Conservation (phyloP, 1,140 invertebrate species). For the Drosophila arawakana region DNA sequence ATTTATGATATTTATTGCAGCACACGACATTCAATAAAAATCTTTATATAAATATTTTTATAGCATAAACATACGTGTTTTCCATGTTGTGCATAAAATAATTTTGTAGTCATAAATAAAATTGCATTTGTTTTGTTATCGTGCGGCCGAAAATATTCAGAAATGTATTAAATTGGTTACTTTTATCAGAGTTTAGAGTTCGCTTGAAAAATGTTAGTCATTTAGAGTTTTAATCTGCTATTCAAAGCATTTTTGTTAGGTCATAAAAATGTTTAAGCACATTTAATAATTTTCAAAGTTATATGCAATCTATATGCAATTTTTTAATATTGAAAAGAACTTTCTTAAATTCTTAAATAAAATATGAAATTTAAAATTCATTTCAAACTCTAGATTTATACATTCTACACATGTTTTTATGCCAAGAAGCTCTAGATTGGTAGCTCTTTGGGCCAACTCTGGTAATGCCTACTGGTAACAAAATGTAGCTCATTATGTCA, state of each 20-base stretch:
- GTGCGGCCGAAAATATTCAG: too few relatives aligned
- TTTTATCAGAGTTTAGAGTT: background rate
- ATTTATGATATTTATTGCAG: background rate
- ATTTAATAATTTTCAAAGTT: too few relatives aligned
- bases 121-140: too few relatives aligned
- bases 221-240: too few relatives aligned
- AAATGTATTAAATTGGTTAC: background rate
- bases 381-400: background rate
- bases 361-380: background rate
- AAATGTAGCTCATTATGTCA: conserved; percentile 83
- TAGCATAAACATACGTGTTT: too few relatives aligned
- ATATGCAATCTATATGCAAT: too few relatives aligned
- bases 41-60: background rate
- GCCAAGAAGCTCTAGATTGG: conserved; percentile 2
- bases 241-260: too few relatives aligned
- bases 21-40: background rate
- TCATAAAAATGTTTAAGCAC: too few relatives aligned
- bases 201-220: too few relatives aligned
- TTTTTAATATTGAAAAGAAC: too few relatives aligned
- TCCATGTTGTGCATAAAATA: background rate
- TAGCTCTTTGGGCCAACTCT: conserved; percentile 22
- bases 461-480: conserved; percentile 54
- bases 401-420: background rate
- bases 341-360: too few relatives aligned
- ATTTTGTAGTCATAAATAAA: too few relatives aligned